These are phyloP conservation scores for Choloepus didactylus DNA, from an alignment of 2,797 vertebrate species.

Conservation along the genomic window DNA sequence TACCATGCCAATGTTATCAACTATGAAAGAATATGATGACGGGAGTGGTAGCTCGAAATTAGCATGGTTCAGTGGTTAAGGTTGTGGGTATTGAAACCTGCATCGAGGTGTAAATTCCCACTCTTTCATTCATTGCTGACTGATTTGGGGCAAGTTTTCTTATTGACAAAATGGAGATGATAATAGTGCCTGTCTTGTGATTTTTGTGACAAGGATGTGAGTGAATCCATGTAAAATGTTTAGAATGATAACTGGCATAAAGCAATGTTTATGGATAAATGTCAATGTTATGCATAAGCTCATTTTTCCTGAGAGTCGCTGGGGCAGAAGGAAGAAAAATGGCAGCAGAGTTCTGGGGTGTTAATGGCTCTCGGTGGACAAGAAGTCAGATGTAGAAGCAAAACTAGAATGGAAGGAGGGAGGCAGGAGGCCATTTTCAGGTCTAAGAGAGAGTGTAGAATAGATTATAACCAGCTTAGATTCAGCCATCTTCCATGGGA, in stretches of 20 bases:
- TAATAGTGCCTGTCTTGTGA: neutral
- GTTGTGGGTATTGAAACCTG: neutral
- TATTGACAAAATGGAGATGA: neutral
- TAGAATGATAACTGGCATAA: neutral
- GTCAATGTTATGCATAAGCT: neutral
- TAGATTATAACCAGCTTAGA: neutral
- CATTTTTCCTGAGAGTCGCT: neutral
- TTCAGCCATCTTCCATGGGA: neutral
- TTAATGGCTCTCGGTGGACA: neutral
- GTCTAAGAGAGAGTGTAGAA: neutral
- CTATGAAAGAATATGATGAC: neutral
- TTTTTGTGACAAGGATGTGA: neutral
- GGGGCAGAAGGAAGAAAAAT: neutral
- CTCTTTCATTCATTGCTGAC: neutral
- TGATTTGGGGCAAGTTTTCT: neutral
- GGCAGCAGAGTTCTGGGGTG: neutral
- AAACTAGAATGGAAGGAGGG: neutral
- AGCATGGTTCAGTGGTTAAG: neutral
- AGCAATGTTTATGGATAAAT: neutral
- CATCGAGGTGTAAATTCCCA: neutral
- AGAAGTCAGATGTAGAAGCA: neutral
- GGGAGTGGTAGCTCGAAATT: too few relatives aligned
- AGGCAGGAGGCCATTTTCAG: neutral
- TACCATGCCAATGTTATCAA: neutral
- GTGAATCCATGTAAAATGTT: neutral